Percentiles rank a stretch among this genome's conserved stretches.
These are phyloP conservation scores for Uropetala carovei DNA, from an alignment of 2,888 invertebrate genomes.

Conservation along the genomic window DNA sequence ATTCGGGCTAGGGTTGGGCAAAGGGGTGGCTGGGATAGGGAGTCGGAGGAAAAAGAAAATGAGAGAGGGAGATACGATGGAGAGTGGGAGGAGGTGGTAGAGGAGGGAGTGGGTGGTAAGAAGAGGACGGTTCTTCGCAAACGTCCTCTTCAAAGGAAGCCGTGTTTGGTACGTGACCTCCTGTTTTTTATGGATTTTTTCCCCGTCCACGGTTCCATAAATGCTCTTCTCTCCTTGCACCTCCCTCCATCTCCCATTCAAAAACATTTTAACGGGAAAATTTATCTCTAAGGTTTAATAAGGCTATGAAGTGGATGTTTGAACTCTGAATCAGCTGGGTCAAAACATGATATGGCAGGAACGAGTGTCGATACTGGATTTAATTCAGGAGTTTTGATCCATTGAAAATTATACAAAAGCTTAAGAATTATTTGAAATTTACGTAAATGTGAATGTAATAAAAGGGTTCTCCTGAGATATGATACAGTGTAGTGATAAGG, in stretches of 20 bases:
- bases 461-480: too few species aligned
- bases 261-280: background rate
- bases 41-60: background rate
- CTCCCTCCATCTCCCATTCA: conserved; percentile 1
- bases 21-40: background rate
- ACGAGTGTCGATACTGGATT: too few species aligned
- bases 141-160: conserved; percentile 44
- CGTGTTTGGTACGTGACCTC: conserved; percentile 43
- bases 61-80: background rate
- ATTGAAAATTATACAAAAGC: too few species aligned
- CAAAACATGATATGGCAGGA: too few species aligned
- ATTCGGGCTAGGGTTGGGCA: background rate
- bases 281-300: background rate
- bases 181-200: conserved; percentile 21
- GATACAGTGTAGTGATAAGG: too few species aligned
- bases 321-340: too few species aligned
- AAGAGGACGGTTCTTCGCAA: conserved; percentile 5
- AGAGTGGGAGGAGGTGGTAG: background rate
- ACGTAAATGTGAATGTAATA: too few species aligned
- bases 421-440: too few species aligned
- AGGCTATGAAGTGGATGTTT: too few species aligned
- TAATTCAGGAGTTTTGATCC: too few species aligned
- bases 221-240: background rate
- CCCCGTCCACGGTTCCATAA: too few species aligned
- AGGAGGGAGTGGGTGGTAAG: background rate